Conservation (phyloP, 2,888 invertebrate genomes). For the Drosophila colorata region DNA sequence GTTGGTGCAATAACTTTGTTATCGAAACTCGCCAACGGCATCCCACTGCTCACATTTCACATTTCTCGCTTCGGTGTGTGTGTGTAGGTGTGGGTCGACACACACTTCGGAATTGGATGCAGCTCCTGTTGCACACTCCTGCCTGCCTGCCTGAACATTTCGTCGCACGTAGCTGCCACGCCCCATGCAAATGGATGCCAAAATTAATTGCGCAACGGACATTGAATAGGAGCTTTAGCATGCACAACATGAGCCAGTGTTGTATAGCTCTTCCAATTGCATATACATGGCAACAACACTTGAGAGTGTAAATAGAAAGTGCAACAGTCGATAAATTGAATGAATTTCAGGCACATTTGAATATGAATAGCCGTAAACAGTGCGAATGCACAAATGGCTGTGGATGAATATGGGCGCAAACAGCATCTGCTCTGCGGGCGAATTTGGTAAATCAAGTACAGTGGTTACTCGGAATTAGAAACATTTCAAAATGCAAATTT, state of each 20-base stretch:
- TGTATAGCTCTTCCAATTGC: constrained; percentile 10
- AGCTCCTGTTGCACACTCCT: constrained; percentile 27
- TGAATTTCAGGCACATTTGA: constrained; percentile 10
- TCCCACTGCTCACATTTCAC: constrained; percentile 28
- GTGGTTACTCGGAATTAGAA: too few relatives aligned
- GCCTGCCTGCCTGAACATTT: constrained; percentile 6
- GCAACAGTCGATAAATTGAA: constrained; percentile 24
- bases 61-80: not conserved
- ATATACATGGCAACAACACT: not conserved
- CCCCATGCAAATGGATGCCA: constrained; percentile 24
- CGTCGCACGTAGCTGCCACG: constrained; percentile 3
- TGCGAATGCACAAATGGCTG: too few relatives aligned
- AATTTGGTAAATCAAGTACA: not conserved
- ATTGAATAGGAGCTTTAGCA: not conserved
- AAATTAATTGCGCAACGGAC: constrained; percentile 32
- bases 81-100: not conserved
- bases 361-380: constrained; percentile 3
- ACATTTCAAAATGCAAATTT: too few relatives aligned
- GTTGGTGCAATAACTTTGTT: constrained; percentile 56
- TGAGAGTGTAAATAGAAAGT: constrained; percentile 11
- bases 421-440: not conserved
- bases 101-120: constrained; percentile 22
- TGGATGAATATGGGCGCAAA: not conserved
- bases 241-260: constrained; percentile 7
- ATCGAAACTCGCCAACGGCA: constrained; percentile 35